Conservation (phyloP, 1,140 invertebrate genomes). For the Coenobita brevimanus region DNA sequence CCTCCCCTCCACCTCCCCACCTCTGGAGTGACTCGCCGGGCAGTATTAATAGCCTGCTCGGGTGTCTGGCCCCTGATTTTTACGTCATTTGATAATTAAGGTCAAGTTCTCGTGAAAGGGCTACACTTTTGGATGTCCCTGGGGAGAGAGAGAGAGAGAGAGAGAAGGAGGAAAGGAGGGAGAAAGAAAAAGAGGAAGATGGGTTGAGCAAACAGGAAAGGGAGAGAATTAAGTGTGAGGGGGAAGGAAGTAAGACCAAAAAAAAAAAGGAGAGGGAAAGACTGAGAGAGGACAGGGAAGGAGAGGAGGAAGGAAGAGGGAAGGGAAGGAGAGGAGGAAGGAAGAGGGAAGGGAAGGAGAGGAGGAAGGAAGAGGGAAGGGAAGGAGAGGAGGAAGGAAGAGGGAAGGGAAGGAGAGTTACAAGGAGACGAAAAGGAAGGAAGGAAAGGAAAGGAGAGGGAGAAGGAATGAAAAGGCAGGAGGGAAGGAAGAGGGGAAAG, state of each 20-base stretch:
- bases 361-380: background rate
- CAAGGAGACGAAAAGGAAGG: no score
- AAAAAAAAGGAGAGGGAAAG: background rate
- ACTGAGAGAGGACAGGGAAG: background rate
- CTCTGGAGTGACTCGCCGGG: no score
- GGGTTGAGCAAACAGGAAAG: background rate
- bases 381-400: background rate
- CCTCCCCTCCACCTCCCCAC: background rate
- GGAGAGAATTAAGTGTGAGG: background rate
- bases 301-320: no score
- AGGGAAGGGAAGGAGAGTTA: no score
- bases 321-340: background rate
- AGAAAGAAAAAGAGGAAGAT: background rate
- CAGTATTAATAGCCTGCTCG: background rate
- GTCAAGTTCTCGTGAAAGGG: no score
- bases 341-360: background rate
- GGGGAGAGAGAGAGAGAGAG: conserved; percentile 30
- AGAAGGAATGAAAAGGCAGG: no score
- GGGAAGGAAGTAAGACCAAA: background rate
- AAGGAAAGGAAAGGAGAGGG: no score
- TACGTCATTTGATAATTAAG: background rate
- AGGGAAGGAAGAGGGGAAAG: no score
- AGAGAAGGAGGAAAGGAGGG: background rate
- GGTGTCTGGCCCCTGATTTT: background rate
- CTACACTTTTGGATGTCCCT: no score